Evolutionary conservation across 1,140 invertebrate genomes (phyloP).

Genomic region (Drosophila insularis): DNA sequence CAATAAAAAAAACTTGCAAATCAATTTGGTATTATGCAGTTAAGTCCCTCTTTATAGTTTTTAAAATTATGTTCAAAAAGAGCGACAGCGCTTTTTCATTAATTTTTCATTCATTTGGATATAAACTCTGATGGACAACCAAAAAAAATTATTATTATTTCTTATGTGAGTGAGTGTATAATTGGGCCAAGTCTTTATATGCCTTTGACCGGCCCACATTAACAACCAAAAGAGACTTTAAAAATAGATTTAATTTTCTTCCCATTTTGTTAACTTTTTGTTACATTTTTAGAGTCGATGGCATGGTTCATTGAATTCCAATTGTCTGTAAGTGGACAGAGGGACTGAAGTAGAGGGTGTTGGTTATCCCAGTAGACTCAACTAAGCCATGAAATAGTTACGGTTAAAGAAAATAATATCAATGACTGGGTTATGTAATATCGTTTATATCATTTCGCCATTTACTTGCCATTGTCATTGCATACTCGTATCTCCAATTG

Average conservation of each 20-base stretch:
- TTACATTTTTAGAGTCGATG: conserved; percentile 5
- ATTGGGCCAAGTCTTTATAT: background rate
- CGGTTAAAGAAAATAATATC: conserved; percentile 24
- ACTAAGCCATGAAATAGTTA: conserved; percentile 17
- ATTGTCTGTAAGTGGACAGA: conserved; percentile 32
- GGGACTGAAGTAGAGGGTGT: too few relatives aligned
- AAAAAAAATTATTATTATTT: too few relatives aligned
- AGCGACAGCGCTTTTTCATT: too few relatives aligned
- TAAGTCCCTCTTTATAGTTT: too few relatives aligned
- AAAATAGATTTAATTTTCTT: conserved; percentile 22
- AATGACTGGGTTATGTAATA: conserved; percentile 43
- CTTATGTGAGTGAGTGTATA: background rate
- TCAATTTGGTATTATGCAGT: too few relatives aligned
- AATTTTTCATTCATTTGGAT: too few relatives aligned
- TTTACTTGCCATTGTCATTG: conserved; percentile 27
- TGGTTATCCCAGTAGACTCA: background rate
- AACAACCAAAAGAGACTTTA: conserved; percentile 26
- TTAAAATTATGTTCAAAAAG: too few relatives aligned
- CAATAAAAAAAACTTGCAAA: too few relatives aligned
- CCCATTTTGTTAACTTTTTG: conserved; percentile 27
- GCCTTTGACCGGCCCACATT: conserved; percentile 10
- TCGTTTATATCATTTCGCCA: conserved; percentile 36
- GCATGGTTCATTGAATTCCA: conserved; percentile 47
- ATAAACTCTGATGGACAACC: too few relatives aligned
- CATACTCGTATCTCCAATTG: conserved; percentile 4